Conservation (phyloP, 2,797 vertebrate genomes). For the Muraenolepis orangiensis region DNA sequence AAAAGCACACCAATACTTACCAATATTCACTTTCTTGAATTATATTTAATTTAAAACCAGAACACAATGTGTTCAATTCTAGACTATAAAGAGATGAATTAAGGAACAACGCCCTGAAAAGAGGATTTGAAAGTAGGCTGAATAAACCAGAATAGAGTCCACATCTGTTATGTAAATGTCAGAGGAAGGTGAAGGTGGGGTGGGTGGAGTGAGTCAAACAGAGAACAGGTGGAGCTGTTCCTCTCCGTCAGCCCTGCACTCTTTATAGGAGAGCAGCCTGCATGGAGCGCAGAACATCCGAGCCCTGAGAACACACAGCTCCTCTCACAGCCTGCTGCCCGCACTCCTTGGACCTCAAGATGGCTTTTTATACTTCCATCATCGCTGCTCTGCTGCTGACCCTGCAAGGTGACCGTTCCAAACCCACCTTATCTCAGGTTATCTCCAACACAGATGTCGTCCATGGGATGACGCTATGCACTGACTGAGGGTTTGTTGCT, state of each 20-base stretch:
- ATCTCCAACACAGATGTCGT: neutral
- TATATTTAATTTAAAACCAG: neutral
- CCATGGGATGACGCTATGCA: neutral
- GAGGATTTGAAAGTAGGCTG: neutral
- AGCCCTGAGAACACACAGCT: neutral
- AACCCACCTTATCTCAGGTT: neutral
- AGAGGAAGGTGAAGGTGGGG: neutral
- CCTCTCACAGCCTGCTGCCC: neutral
- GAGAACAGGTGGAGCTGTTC: slow-evolving; percentile 5
- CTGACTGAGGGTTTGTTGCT: neutral
- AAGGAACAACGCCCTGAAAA: neutral
- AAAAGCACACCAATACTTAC: neutral
- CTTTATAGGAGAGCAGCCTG: slow-evolving; percentile 8
- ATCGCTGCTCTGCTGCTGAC: slow-evolving; percentile 18
- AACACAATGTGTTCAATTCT: neutral
- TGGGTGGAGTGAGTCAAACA: neutral
- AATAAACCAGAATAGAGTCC: neutral
- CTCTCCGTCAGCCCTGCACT: neutral
- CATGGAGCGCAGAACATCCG: neutral
- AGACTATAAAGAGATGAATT: neutral
- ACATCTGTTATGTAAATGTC: slow-evolving; percentile 8
- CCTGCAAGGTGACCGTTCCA: slow-evolving; percentile 18
- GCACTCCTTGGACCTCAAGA: slow-evolving; percentile 4
- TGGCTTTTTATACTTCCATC: slow-evolving; percentile 8
- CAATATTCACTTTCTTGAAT: neutral